These are phyloP conservation scores for Meliscaeva auricollis DNA, from an alignment of 2,888 invertebrate genomes.

Conservation along the genomic window DNA sequence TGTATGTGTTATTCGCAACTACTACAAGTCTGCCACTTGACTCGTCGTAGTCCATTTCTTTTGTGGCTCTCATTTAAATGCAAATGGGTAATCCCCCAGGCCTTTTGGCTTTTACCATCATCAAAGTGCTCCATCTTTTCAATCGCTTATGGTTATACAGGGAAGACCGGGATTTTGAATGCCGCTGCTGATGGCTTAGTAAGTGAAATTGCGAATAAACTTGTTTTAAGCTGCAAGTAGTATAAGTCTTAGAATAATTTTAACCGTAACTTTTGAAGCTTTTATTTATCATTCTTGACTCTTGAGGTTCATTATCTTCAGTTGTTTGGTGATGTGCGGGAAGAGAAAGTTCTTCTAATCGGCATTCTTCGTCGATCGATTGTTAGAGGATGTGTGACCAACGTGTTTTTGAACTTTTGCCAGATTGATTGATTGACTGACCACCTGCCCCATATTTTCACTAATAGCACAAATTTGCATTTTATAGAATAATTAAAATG, in stretches of 20 bases:
- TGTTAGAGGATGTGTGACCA: conserved; percentile 18
- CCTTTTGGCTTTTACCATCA: conserved; percentile 45
- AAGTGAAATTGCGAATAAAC: conserved; percentile 25
- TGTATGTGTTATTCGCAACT: neutral
- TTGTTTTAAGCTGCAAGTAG: neutral
- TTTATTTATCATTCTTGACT: neutral
- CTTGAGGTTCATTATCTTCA: neutral
- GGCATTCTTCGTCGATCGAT: neutral
- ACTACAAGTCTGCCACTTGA: conserved; percentile 38
- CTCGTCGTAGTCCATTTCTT: conserved; percentile 72
- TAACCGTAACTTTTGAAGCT: conserved; percentile 6
- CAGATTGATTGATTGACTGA: conserved; percentile 37
- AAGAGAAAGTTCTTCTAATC: conserved; percentile 64
- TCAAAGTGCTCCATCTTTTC: conserved; percentile 43
- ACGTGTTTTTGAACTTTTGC: conserved; percentile 35
- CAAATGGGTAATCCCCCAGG: conserved; percentile 68
- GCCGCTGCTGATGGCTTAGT: conserved; percentile 47
- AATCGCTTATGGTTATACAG: conserved; percentile 1
- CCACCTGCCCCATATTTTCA: conserved; percentile 39
- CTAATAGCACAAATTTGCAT: conserved; percentile 26
- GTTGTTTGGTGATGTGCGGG: neutral
- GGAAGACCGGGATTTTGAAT: conserved; percentile 41
- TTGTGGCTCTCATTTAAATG: conserved; percentile 69
- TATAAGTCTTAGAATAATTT: conserved; percentile 38
- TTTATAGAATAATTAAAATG: conserved; percentile 7